Evolutionary conservation across 2,113 vertebrate species (phyloP).

Genomic region (Saccopteryx leptura): DNA sequence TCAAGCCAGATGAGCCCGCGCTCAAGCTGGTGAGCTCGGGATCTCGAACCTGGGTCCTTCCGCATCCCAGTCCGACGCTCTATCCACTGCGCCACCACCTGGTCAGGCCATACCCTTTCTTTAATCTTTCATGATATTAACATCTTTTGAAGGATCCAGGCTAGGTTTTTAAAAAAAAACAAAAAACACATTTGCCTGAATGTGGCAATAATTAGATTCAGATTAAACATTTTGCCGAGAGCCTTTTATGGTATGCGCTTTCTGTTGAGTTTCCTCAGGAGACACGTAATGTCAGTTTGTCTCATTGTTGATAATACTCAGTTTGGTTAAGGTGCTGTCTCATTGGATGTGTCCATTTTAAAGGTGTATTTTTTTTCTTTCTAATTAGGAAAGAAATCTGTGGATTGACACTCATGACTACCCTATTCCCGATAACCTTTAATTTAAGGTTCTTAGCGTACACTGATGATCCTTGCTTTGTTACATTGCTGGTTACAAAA

Average conservation of each 20-base stretch:
- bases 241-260: not conserved
- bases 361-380: conserved; percentile 28
- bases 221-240: not conserved
- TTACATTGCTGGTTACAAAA: not conserved
- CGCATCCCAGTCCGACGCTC: too few relatives aligned
- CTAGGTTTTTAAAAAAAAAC: not conserved
- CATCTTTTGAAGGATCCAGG: not conserved
- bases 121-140: not conserved
- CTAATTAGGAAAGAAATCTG: not conserved
- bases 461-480: not conserved
- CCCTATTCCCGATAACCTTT: not conserved
- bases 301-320: not conserved
- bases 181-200: not conserved
- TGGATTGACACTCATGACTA: not conserved
- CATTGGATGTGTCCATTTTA: conserved; percentile 1
- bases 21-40: too few relatives aligned
- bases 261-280: not conserved
- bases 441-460: not conserved
- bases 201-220: not conserved
- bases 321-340: not conserved
- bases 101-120: too few relatives aligned
- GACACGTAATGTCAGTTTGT: not conserved
- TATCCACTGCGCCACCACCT: too few relatives aligned
- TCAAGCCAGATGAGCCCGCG: too few relatives aligned
- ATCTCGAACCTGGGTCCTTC: too few relatives aligned